phyloP scores from a whole-genome alignment of 1,140 invertebrate species.

The Hypothenemus hampei region DNA sequence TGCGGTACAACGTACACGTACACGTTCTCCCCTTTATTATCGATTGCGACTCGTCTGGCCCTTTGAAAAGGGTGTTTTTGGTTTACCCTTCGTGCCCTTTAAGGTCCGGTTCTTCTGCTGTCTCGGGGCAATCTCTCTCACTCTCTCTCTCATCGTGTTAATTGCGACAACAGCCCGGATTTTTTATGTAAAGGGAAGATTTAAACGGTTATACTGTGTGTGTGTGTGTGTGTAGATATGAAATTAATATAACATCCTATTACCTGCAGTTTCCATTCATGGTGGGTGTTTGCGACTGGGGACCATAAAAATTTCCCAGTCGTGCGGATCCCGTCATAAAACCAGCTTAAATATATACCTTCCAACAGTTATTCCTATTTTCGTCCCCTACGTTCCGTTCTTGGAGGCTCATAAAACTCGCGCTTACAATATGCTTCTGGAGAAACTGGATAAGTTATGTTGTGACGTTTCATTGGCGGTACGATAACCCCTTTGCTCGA shows the following conservation, averaged over 20 bases:
- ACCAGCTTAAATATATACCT: slow-evolving; percentile 5
- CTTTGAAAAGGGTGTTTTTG: slow-evolving; percentile 20
- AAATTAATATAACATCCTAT: no score
- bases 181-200: no score
- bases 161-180: no score
- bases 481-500: no score
- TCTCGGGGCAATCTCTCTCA: no score
- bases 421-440: slow-evolving; percentile 11
- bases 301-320: slow-evolving; percentile 1
- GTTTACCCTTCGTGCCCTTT: slow-evolving; percentile 23
- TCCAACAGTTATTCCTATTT: slow-evolving; percentile 5
- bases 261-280: no score
- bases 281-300: no score
- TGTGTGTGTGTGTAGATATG: no score
- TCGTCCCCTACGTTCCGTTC: neutral
- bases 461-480: neutral
- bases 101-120: slow-evolving; percentile 17
- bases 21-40: slow-evolving; percentile 18
- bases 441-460: neutral
- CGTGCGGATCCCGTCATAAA: slow-evolving; percentile 1
- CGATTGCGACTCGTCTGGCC: slow-evolving; percentile 21
- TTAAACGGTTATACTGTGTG: no score
- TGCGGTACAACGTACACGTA: no score
- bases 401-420: slow-evolving; percentile 1
- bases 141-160: no score